Evolutionary conservation across 2,797 vertebrate genomes (phyloP).

Genomic region (Poecilia wingei): DNA sequence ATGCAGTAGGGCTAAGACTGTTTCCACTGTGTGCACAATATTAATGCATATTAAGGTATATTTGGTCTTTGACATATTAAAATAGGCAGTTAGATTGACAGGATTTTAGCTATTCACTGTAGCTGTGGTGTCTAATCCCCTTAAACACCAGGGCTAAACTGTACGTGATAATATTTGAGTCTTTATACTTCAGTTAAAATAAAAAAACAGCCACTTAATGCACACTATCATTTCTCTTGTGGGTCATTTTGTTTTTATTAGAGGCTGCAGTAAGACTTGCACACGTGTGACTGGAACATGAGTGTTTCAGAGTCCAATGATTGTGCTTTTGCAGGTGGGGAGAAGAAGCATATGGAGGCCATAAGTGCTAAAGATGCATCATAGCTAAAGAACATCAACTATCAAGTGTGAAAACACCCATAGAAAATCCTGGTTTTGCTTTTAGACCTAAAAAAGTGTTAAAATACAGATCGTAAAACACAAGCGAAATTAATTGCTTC

Average conservation of each 20-base stretch:
- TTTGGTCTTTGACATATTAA: background rate
- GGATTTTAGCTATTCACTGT: background rate
- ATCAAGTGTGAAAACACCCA: constrained; percentile 1
- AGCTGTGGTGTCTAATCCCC: background rate
- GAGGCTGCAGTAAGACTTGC: background rate
- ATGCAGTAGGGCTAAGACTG: background rate
- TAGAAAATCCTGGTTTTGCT: background rate
- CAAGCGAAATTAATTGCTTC: background rate
- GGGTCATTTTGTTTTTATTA: background rate
- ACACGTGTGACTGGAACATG: background rate
- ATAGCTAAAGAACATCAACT: background rate
- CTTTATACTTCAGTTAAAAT: background rate
- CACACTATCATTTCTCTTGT: background rate
- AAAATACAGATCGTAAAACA: background rate
- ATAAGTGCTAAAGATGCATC: background rate
- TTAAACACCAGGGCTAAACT: background rate
- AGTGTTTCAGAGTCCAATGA: background rate
- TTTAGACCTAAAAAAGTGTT: background rate
- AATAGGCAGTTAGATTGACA: background rate
- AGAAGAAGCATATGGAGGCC: background rate
- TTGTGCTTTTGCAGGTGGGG: background rate
- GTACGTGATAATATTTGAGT: background rate
- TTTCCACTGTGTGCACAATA: background rate
- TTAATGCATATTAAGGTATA: background rate
- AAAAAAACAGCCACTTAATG: background rate